Conservation (phyloP, 2,797 vertebrate species). For the Mycteria americana region DNA sequence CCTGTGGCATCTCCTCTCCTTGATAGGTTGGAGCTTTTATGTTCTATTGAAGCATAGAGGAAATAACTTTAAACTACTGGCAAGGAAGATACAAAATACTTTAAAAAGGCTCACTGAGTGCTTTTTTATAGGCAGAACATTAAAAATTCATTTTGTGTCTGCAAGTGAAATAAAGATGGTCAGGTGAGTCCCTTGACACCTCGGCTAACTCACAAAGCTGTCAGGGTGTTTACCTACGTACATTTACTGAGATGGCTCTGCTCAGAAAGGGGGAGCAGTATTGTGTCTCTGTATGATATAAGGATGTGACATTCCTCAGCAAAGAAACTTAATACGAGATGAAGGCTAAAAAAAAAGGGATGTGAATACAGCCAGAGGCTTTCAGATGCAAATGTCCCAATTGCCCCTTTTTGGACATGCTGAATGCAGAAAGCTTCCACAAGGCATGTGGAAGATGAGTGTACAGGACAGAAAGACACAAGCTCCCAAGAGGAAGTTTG, state of each 20-base stretch:
- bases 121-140: background rate
- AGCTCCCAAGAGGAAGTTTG: background rate
- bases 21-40: background rate
- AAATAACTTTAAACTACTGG: background rate
- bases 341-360: background rate
- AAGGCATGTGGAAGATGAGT: background rate
- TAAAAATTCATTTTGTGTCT: background rate
- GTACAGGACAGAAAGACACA: background rate
- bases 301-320: background rate
- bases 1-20: background rate
- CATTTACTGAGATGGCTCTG: background rate
- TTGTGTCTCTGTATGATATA: background rate
- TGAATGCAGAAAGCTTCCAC: background rate
- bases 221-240: background rate
- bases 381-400: background rate
- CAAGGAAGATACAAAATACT: background rate
- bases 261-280: background rate
- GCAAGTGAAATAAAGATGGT: background rate
- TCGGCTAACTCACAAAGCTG: background rate
- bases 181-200: background rate
- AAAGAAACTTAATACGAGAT: background rate
- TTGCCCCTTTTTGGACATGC: background rate
- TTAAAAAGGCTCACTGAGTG: background rate
- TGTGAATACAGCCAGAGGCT: background rate
- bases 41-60: background rate